Conservation (phyloP, 2,113 vertebrate species). For the Semicossyphus pulcher region DNA sequence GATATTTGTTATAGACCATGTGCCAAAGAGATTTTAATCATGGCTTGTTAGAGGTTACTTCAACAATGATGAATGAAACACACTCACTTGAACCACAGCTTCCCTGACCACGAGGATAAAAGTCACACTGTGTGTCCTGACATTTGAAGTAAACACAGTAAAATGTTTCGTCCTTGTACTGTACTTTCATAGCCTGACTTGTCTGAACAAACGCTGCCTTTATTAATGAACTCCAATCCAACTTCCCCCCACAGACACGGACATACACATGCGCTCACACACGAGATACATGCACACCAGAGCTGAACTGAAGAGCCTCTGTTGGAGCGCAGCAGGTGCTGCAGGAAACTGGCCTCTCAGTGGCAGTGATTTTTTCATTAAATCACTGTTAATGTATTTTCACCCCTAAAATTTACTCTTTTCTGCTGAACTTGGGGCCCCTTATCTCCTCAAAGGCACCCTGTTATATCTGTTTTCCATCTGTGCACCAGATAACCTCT, state of each 20-base stretch:
- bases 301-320: constrained; percentile 41
- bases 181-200: background rate
- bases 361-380: background rate
- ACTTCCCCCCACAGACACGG: background rate
- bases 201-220: background rate
- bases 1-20: background rate
- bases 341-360: background rate
- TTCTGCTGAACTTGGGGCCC: background rate
- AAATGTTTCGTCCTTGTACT: background rate
- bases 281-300: background rate
- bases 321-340: constrained; percentile 35
- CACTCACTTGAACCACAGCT: background rate
- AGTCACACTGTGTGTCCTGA: background rate
- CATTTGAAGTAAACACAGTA: background rate
- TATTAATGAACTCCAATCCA: background rate
- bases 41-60: background rate
- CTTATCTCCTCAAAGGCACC: background rate
- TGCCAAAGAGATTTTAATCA: background rate
- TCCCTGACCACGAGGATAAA: background rate
- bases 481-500: constrained; percentile 9
- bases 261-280: background rate
- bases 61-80: background rate
- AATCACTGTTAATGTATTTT: background rate
- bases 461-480: background rate
- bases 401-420: background rate